Conservation (phyloP, 2,888 invertebrate species). For the Chloromyia formosa region DNA sequence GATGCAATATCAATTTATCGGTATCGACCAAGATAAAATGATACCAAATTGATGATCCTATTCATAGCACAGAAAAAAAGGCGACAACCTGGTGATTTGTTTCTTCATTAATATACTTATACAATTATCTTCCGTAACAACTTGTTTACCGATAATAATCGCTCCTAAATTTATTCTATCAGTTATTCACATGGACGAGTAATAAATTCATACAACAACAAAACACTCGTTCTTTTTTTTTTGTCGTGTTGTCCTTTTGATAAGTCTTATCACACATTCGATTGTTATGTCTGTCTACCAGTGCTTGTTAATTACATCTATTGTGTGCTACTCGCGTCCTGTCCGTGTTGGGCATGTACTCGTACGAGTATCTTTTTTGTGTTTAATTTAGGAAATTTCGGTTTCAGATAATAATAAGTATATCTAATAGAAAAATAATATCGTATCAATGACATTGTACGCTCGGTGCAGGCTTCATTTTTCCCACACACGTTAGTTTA, state of each 20-base stretch:
- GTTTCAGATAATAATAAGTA: too few species aligned
- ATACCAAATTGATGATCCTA: too few species aligned
- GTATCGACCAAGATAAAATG: too few species aligned
- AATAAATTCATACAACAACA: not conserved
- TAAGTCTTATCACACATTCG: not conserved
- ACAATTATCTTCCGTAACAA: slow-evolving; percentile 13
- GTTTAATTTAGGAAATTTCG: too few species aligned
- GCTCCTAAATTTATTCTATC: not conserved
- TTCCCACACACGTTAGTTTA: not conserved
- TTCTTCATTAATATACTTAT: slow-evolving; percentile 8
- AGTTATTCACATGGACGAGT: not conserved
- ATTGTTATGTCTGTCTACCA: slow-evolving; percentile 2
- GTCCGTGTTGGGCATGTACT: not conserved
- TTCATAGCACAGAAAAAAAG: too few species aligned
- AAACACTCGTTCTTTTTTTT: not conserved
- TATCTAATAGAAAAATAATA: not conserved
- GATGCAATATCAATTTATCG: too few species aligned
- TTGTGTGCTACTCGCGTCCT: not conserved
- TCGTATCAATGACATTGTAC: not conserved
- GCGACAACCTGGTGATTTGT: not conserved
- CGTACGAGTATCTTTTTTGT: not conserved
- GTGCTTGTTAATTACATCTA: slow-evolving; percentile 10
- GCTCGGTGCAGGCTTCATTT: not conserved
- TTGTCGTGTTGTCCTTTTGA: not conserved
- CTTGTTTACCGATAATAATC: slow-evolving; percentile 12